Evolutionary conservation across 2,888 invertebrate genomes (phyloP), one percentile per base, ranked within the genome.

Genomic region (Caenorhabditis parvicauda): DNA sequence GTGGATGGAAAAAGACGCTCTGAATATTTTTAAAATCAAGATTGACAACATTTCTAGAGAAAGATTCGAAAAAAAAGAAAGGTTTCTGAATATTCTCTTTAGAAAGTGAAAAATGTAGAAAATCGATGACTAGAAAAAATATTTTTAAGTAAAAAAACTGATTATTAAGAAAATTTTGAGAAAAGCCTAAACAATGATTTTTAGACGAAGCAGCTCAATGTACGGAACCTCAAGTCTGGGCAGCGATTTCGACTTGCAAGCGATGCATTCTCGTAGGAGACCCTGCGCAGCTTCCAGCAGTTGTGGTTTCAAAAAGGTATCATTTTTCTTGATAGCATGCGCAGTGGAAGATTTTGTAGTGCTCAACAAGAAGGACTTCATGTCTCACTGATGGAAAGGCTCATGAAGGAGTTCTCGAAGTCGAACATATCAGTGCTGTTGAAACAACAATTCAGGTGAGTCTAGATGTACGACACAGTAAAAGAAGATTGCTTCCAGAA

Each of bases 221-320:
- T 46, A 59, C 57, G 9, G 70, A 72, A 39, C 70, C 72, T 12
- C 14, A 53, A 1, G 60, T 62, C 1, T 72, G 70, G 72, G 59
- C 61, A 7, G 56, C 70, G 1, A 62, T 66, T 2, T 57, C 52
- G 6, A 35, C 67, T 25, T 74, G 69, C 29, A 56, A 54, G 32
- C 56, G 57, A 22, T 28, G 56, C 17, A 54, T 79, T 21, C 53
- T 79, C 4, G 77, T 74, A 3, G 79, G 79, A n/a, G 79, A 79
- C 51, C 74, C 67, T 12, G 56, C 64, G 25, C 79, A 79, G 42
- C 56, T 79, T 0, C 70, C 75, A 4, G 55, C 74, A 1, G 43
- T 73, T 24, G 53, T 72, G 21, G 5, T 59, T 0, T 63, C 64
- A 2, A 52, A 58, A 5, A 24, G 52, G 58, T 61, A 22, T 22